Base-by-base conservation (phyloP, 2,888 invertebrate species). In the Pollenia griseotomentosa region DNA sequence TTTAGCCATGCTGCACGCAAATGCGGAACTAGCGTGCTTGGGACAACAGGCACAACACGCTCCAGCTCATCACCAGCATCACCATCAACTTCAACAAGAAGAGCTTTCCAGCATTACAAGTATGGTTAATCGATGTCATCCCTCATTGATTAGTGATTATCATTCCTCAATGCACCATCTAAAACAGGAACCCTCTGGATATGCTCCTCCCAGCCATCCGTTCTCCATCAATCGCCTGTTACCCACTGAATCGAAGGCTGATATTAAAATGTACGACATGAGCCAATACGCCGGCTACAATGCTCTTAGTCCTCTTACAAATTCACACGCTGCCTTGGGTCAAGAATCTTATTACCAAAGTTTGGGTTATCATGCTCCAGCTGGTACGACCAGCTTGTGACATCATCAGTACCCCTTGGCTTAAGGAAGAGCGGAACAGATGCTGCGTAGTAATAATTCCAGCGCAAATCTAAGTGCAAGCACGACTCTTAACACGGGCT, bases 161-260 rank as follows among this genome's bases (percentile, higher is more conserved):
- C 96, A 95, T 92, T 91, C 93, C 48, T 92, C 94, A 83, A 94
- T 94, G 92, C 95, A 95, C 89, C 96, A 96, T 91, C 94, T 97
- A 90, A 97, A 97, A 92, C 96, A 97, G 92, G 96, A 97, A 93
- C 96, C 96, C 75, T 94, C 96, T 57, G 96, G 96, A 57, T 97
- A 97, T 92, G 97, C 97, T 84, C 96, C 97, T 16, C 96, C 97
- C 89, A 97, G 95, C 93, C 98, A 98, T 93, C 98, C 98, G 40
- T 99, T 99, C 94, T 98, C 98, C 93, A 99, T 99, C 94, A 98
- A 97, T 91, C 96, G 98, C 93, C 95, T 99, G 92, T 95, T 99
- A 91, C 98, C 98, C 78, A 95, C 96, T 75, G 97, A 97, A 93
- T 96, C 97, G 89, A 97, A 98, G 94, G 95, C 97, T 89, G 98